Conservation (phyloP, 2,888 invertebrate genomes). For the Drosophila sordidapex region DNA sequence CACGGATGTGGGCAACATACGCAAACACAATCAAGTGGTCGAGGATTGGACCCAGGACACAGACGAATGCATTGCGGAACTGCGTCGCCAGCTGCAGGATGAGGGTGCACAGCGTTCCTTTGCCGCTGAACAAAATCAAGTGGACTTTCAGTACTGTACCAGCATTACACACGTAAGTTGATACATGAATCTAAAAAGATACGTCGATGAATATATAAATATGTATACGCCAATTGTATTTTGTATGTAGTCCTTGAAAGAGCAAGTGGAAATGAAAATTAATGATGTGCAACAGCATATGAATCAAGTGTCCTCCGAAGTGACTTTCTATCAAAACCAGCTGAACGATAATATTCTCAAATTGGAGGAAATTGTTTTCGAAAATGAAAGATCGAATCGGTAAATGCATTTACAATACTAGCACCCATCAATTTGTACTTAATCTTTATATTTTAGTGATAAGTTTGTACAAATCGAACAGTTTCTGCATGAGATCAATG, state of each 20-base stretch:
- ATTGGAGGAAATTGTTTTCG: constrained; percentile 79
- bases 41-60: constrained; percentile 83
- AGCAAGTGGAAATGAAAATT: constrained; percentile 74
- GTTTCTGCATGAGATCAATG: constrained; percentile 74
- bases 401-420: constrained; percentile 28
- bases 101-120: constrained; percentile 86
- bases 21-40: constrained; percentile 84
- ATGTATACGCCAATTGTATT: neutral
- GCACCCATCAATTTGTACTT: neutral
- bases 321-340: constrained; percentile 78
- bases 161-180: constrained; percentile 85
- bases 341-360: constrained; percentile 82
- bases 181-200: neutral
- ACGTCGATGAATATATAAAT: neutral
- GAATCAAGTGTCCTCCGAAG: constrained; percentile 76
- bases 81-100: constrained; percentile 86
- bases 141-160: constrained; percentile 87
- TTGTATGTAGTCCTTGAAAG: constrained; percentile 71
- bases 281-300: constrained; percentile 77
- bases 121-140: constrained; percentile 86
- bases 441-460: constrained; percentile 54
- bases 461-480: constrained; percentile 82
- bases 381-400: constrained; percentile 77
- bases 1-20: constrained; percentile 83
- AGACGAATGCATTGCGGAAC: constrained; percentile 83